Percentiles rank a stretch among this genome's conserved stretches.
Conservation (phyloP, 1,140 invertebrate genomes). For the Drosophila oshimai region DNA sequence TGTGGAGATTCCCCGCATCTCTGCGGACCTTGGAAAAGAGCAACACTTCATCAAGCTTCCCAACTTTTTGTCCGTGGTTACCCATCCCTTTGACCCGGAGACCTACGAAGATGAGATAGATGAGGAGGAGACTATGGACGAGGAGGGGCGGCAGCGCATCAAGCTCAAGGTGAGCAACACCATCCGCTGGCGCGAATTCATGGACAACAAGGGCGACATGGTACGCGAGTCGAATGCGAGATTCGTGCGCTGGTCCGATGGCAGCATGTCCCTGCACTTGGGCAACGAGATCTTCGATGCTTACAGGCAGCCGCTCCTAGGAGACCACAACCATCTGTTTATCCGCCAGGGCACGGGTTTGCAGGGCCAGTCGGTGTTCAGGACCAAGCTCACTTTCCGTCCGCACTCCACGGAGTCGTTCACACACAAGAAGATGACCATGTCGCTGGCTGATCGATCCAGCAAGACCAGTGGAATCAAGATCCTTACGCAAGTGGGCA, state of each 20-base stretch:
- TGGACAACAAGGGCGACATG: slow-evolving; percentile 92
- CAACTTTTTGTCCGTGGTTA: slow-evolving; percentile 96
- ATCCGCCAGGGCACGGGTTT: slow-evolving; percentile 98
- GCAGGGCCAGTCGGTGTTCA: slow-evolving; percentile 98
- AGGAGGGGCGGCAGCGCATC: slow-evolving; percentile 96
- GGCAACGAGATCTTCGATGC: slow-evolving; percentile 99
- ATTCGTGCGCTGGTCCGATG: slow-evolving; percentile 98
- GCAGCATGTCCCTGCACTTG: slow-evolving; percentile 98
- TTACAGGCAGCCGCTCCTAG: slow-evolving; percentile 94
- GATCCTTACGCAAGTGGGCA: slow-evolving; percentile 96
- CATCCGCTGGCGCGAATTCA: slow-evolving; percentile 95
- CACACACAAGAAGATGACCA: slow-evolving; percentile 99
- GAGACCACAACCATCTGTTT: slow-evolving; percentile 97
- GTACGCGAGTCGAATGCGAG: slow-evolving; percentile 97
- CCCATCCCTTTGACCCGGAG: slow-evolving; percentile 95
- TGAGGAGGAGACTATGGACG: slow-evolving; percentile 98
- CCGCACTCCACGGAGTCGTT: slow-evolving; percentile 99
- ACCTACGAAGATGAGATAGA: slow-evolving; percentile 99
- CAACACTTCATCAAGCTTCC: slow-evolving; percentile 97
- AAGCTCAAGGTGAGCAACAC: slow-evolving; percentile 99
- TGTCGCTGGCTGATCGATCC: slow-evolving; percentile 98
- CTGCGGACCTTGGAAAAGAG: slow-evolving; percentile 94
- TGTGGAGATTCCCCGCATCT: slow-evolving; percentile 97
- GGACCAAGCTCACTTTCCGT: slow-evolving; percentile 97
- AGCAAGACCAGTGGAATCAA: slow-evolving; percentile 98